Evolutionary conservation across 2,888 invertebrate genomes (phyloP).

Genomic region (Parnassius apollo): DNA sequence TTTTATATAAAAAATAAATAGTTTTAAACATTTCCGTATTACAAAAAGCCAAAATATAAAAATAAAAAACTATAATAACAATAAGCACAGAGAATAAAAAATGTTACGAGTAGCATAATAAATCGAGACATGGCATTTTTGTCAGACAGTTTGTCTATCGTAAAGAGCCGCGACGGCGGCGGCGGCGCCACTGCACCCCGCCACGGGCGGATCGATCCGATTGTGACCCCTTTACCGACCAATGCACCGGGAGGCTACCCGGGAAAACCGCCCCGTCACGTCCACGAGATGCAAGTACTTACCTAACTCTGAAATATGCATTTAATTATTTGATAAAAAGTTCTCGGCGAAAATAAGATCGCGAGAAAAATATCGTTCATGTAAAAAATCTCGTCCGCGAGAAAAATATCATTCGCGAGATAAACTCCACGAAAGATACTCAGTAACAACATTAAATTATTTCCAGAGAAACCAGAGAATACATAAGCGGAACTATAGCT

Average conservation of each 20-base stretch:
- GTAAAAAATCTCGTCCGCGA: no score
- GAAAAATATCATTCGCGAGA: no score
- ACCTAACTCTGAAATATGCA: conserved; percentile 27
- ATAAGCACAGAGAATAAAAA: not conserved
- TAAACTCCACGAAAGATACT: no score
- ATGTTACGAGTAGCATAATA: not conserved
- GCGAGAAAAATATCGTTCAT: no score
- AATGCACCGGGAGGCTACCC: conserved; percentile 71
- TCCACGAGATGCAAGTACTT: conserved; percentile 9
- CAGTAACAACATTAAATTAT: no score
- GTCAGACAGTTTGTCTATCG: conserved; percentile 17
- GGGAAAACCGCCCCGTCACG: conserved; percentile 52
- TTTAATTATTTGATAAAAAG: conserved; percentile 1
- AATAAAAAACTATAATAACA: not conserved
- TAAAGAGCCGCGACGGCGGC: not conserved
- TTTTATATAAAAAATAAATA: no score
- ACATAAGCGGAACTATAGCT: no score
- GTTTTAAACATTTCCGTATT: no score
- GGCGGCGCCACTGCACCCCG: conserved; percentile 40
- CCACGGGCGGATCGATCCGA: conserved; percentile 70
- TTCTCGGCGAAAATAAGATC: not conserved
- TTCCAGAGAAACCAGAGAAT: no score
- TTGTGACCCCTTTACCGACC: conserved; percentile 75
- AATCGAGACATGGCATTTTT: conserved; percentile 9
- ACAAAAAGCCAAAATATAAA: no score